Evolutionary conservation across 1,140 invertebrate species (phyloP).

Genomic region (Thalassaphorura encarpata): DNA sequence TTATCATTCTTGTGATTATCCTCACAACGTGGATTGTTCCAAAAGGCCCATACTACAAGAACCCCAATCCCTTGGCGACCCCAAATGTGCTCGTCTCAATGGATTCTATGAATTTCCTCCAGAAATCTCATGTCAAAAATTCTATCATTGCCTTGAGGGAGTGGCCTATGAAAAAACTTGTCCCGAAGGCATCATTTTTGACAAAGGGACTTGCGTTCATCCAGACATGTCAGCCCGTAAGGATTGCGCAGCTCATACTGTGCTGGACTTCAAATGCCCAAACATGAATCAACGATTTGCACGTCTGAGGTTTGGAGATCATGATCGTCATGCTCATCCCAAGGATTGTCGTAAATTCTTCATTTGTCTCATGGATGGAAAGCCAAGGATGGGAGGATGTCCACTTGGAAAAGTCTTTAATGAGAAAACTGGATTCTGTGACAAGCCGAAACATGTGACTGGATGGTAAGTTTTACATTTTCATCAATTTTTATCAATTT

Average conservation of each 20-base stretch:
- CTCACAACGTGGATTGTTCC: constrained; percentile 38
- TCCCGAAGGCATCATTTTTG: constrained; percentile 40
- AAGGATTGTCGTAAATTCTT: constrained; percentile 37
- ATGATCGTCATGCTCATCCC: constrained; percentile 34
- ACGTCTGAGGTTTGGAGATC: constrained; percentile 31
- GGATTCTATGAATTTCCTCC: constrained; percentile 36
- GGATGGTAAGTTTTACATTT: constrained; percentile 6
- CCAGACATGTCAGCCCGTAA: constrained; percentile 27
- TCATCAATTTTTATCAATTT: too few species aligned
- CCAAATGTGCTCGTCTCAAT: constrained; percentile 36
- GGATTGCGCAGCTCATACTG: constrained; percentile 25
- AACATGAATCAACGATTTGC: constrained; percentile 33
- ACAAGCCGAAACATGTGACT: constrained; percentile 33
- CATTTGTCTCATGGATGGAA: constrained; percentile 36
- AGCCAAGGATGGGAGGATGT: constrained; percentile 37
- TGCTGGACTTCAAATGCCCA: constrained; percentile 38
- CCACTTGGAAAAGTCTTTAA: constrained; percentile 41
- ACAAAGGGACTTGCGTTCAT: constrained; percentile 36
- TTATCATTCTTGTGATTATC: constrained; percentile 37
- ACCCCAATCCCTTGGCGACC: constrained; percentile 7
- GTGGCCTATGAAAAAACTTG: constrained; percentile 35
- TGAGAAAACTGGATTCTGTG: constrained; percentile 38
- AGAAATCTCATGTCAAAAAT: constrained; percentile 36
- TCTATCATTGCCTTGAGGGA: constrained; percentile 36
- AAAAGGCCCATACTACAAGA: constrained; percentile 32